phyloP scores from a whole-genome alignment of 2,113 vertebrate genomes.

The Cryptotis parvus region DNA sequence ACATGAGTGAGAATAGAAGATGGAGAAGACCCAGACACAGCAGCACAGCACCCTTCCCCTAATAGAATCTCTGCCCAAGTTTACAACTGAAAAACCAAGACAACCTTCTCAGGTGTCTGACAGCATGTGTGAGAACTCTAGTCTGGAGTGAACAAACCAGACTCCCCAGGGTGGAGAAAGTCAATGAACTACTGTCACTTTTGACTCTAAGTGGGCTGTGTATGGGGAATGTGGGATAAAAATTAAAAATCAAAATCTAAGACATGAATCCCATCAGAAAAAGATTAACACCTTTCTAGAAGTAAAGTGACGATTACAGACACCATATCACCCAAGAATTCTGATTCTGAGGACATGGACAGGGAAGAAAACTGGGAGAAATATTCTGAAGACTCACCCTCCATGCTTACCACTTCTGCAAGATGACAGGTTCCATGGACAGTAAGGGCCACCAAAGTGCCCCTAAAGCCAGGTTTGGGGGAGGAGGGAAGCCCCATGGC shows the following conservation, averaged over 20 bases:
- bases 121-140: background rate
- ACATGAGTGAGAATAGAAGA: background rate
- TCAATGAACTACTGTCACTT: background rate
- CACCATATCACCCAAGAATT: background rate
- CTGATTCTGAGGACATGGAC: background rate
- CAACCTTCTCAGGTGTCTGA: background rate
- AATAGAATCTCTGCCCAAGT: background rate
- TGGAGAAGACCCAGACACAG: background rate
- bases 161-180: background rate
- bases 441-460: background rate
- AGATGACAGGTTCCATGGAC: fast-evolving
- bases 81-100: background rate
- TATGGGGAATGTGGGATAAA: background rate
- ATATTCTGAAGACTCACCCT: background rate
- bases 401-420: background rate
- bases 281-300: background rate
- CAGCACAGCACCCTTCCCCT: background rate
- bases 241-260: background rate
- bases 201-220: background rate
- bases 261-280: background rate
- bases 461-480: background rate
- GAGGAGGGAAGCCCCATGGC: background rate
- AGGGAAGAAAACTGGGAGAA: background rate
- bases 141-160: background rate
- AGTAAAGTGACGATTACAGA: background rate